These are phyloP conservation scores for Zaprionus kolodkinae DNA, from an alignment of 1,140 invertebrate genomes.

Conservation along the genomic window DNA sequence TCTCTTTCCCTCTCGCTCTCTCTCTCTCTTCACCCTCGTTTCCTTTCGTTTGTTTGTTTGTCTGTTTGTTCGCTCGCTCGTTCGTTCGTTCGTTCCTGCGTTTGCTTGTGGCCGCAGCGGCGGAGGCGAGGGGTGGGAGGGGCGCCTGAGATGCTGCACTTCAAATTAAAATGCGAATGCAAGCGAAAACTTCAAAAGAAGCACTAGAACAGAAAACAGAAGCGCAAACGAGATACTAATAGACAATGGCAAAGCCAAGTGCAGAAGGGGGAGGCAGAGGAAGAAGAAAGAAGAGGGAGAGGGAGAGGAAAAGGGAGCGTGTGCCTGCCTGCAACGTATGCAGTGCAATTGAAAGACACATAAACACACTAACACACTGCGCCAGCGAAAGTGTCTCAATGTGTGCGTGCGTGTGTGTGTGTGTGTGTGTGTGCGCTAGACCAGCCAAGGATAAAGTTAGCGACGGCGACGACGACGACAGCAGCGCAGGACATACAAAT, in stretches of 20 bases:
- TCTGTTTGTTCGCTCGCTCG: constrained; percentile 29
- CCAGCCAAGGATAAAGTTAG: constrained; percentile 80
- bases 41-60: constrained; percentile 29
- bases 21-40: constrained; percentile 4
- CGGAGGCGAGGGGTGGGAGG: constrained; percentile 22
- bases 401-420: constrained; percentile 26
- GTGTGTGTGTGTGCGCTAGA: constrained; percentile 20
- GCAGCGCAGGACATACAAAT: constrained; percentile 69
- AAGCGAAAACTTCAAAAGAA: constrained; percentile 83
- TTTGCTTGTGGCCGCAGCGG: constrained; percentile 67
- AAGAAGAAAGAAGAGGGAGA: not conserved
- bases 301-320: not conserved
- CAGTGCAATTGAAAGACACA: constrained; percentile 69
- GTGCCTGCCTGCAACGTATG: constrained; percentile 36
- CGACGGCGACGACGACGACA: constrained; percentile 47
- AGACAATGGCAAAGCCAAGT: constrained; percentile 70
- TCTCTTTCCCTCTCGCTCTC: too few species aligned
- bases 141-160: constrained; percentile 75
- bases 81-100: constrained; percentile 14
- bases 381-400: constrained; percentile 73
- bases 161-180: constrained; percentile 83
- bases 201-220: constrained; percentile 81
- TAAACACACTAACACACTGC: constrained; percentile 80
- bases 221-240: constrained; percentile 82
- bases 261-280: not conserved